These are phyloP conservation scores for Brachypalpus laphriformis DNA, from an alignment of 2,888 invertebrate genomes.

Conservation along the genomic window DNA sequence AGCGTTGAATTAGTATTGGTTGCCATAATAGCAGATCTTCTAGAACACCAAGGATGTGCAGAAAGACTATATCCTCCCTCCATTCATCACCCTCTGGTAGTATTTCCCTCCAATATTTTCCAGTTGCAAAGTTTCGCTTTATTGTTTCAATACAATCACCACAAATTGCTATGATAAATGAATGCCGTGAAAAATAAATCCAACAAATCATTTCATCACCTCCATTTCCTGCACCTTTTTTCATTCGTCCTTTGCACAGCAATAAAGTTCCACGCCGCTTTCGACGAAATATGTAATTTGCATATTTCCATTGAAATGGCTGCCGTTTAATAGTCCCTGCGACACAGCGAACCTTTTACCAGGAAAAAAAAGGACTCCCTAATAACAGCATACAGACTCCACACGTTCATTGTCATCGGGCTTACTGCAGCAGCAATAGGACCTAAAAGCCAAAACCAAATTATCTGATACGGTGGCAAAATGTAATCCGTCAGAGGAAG, in stretches of 20 bases:
- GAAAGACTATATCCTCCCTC: no score
- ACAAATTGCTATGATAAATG: slow-evolving; percentile 70
- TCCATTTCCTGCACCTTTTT: slow-evolving; percentile 32
- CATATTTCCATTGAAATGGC: slow-evolving; percentile 67
- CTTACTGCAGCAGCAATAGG: slow-evolving; percentile 37
- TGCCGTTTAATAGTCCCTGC: slow-evolving; percentile 37
- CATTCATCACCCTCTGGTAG: not conserved
- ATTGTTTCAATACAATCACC: slow-evolving; percentile 52
- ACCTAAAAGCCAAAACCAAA: slow-evolving; percentile 67
- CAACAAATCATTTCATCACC: slow-evolving; percentile 72
- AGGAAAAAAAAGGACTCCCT: not conserved
- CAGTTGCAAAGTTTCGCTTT: not conserved
- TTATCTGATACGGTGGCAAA: slow-evolving; percentile 70
- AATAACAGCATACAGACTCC: slow-evolving; percentile 5
- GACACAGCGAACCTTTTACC: slow-evolving; percentile 27
- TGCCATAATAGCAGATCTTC: no score
- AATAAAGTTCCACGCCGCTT: slow-evolving; percentile 48
- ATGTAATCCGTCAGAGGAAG: slow-evolving; percentile 73
- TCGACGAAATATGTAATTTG: slow-evolving; percentile 58
- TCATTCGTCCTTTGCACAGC: slow-evolving; percentile 9
- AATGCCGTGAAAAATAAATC: slow-evolving; percentile 35
- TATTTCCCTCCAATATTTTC: no score
- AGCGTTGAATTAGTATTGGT: no score
- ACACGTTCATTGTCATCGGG: slow-evolving; percentile 43
- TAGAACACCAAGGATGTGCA: no score